phyloP scores from a whole-genome alignment of 2,797 vertebrate genomes.

The Phataginus tricuspis region DNA sequence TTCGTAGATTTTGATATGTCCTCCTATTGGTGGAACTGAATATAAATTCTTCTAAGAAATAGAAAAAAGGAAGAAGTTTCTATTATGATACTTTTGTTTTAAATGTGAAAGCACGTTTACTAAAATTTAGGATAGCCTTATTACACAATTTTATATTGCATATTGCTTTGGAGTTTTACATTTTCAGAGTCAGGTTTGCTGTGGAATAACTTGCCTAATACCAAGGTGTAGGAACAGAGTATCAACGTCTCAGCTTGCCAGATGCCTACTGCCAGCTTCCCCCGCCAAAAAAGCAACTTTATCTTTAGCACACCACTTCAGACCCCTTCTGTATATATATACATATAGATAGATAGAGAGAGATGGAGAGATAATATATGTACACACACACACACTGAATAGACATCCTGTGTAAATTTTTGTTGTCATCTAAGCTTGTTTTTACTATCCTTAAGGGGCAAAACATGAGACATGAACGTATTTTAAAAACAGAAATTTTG shows the following conservation, averaged over 20 bases:
- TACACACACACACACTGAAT: too few species aligned
- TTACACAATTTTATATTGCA: neutral
- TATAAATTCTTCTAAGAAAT: neutral
- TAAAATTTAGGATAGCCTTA: neutral
- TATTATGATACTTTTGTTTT: neutral
- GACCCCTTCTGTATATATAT: neutral
- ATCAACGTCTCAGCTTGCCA: neutral
- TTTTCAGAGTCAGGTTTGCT: neutral
- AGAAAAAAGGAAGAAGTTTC: neutral
- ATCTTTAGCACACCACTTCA: neutral
- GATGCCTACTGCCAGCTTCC: neutral
- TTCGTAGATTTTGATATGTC: too few species aligned
- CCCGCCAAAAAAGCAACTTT: neutral
- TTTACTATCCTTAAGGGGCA: neutral
- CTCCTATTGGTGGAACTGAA: fast-evolving
- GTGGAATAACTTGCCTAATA: neutral
- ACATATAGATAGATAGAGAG: too few species aligned
- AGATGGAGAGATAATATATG: too few species aligned
- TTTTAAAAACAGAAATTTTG: neutral
- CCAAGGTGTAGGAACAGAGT: neutral
- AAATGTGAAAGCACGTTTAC: neutral
- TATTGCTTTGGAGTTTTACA: neutral
- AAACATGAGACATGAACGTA: neutral
- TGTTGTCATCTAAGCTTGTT: neutral
- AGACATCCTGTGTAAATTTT: neutral